A percentile compares a stretch with the other conserved stretches of the same genome.
These are phyloP conservation scores for Echinops telfairi DNA, from an alignment of 2,113 vertebrate species.

Conservation along the genomic window DNA sequence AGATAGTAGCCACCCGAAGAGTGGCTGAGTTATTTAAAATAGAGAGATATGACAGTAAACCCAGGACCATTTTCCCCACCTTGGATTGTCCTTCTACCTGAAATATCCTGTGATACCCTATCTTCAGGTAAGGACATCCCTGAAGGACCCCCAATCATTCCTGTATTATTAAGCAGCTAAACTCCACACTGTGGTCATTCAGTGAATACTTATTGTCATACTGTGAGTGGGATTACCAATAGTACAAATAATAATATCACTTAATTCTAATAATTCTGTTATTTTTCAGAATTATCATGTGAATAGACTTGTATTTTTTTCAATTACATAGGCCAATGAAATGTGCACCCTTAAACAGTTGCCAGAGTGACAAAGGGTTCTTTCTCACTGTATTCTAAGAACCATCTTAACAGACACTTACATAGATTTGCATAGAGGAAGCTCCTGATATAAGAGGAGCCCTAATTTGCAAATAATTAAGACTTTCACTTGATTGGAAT, in stretches of 20 bases:
- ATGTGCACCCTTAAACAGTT: neutral
- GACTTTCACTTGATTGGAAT: constrained; percentile 50
- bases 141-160: neutral
- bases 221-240: neutral
- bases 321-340: constrained; percentile 10
- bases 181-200: neutral
- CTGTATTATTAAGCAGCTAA: neutral
- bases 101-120: constrained; percentile 7
- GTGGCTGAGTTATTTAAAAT: constrained; percentile 60
- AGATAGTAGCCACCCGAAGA: constrained; percentile 35
- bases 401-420: constrained; percentile 14
- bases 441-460: neutral
- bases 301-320: neutral
- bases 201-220: neutral
- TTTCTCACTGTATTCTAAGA: constrained; percentile 2
- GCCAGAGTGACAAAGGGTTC: neutral
- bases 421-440: constrained; percentile 13
- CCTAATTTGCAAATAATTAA: constrained; percentile 47
- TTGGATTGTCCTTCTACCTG: constrained; percentile 26
- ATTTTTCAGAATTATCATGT: constrained; percentile 17
- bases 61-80: constrained; percentile 31
- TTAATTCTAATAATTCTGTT: constrained; percentile 18
- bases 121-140: constrained; percentile 35
- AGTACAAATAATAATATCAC: neutral
- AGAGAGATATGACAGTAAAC: constrained; percentile 58